Base-by-base conservation (phyloP, 1,140 invertebrate species). In the Papilio polytes region DNA sequence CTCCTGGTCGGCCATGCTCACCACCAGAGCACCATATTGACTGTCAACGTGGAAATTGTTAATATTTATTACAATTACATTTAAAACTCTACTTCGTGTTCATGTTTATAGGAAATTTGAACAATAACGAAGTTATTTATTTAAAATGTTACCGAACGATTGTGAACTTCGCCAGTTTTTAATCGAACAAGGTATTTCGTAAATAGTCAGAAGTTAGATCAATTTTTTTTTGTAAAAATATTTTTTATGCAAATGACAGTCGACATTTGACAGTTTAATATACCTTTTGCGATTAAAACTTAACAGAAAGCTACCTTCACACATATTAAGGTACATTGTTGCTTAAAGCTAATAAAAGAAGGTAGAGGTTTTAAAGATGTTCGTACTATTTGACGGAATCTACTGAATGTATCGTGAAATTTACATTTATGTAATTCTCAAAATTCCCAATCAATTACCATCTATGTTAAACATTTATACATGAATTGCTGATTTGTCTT, bases 11-110 rank as follows among this genome's bases (percentile, higher is more conserved):
- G 89, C 90, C 88, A 95, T 87, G 80, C 89, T 94, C 73, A 95
- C 92, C 18, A 95, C 94, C 66, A 95, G 81, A 1, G 91, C 91
- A 22, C 93, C 94, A 66, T 95, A 95, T 90, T 95, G 95, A 85
- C 92, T 94, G 86, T 18, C 36, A 86, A 87, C 63, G 72, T n/a
- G 73, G 15, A 36, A 8, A 41, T 41, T 41, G 4, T 41, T 41
- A 22, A 74, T 63, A 9, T 18, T 48, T 20, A 41, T 41, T 41
- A 41, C 36, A 41, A 41, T 41, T 48, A 18, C 46, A 22, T 7
- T 41, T 36, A 31, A 44, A 18, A 56, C 6, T 56, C 46, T 48
- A 48, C 15, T 48, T 13, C 12, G 12, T 48, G 46, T 0, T 36
- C 2, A 36, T 56, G 53, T 56, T n/a, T 20, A n/a, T 15, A 20